Percentiles rank a stretch among this genome's conserved stretches.
Evolutionary conservation across 2,888 invertebrate species (phyloP).

Genomic region (Bruchidius siliquastri): DNA sequence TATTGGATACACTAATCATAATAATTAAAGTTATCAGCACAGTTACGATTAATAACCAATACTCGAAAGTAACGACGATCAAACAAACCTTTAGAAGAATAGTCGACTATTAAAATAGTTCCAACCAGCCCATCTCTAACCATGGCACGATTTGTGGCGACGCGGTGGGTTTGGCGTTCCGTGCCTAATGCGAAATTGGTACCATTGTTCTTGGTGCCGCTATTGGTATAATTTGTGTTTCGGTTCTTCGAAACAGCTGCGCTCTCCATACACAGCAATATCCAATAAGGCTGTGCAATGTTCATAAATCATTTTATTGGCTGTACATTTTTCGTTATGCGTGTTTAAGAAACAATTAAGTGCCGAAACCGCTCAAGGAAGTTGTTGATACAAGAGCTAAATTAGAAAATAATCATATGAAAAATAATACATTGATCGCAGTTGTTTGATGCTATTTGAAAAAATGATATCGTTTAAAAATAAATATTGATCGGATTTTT

Average conservation of each 20-base stretch:
- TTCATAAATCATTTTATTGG: neutral
- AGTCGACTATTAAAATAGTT: neutral
- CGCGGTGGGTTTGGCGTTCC: neutral
- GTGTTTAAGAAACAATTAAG: neutral
- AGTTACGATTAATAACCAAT: too few species aligned
- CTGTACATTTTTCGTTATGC: neutral
- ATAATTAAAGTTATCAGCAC: too few species aligned
- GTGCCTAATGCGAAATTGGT: neutral
- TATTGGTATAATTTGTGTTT: neutral
- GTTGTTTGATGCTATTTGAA: too few species aligned
- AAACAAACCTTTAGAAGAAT: too few species aligned
- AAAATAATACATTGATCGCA: too few species aligned
- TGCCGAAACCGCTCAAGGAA: too few species aligned
- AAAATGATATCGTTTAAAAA: too few species aligned
- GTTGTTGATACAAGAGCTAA: too few species aligned
- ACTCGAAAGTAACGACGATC: too few species aligned
- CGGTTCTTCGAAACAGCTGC: neutral
- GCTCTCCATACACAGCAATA: neutral
- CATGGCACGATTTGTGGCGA: neutral
- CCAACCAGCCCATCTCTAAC: neutral
- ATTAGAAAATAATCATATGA: too few species aligned
- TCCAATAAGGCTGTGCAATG: neutral
- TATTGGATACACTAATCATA: too few species aligned
- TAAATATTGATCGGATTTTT: too few species aligned
- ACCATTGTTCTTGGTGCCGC: neutral